Evolutionary conservation across 2,797 vertebrate species (phyloP).

Genomic region (Takifugu rubripes): DNA sequence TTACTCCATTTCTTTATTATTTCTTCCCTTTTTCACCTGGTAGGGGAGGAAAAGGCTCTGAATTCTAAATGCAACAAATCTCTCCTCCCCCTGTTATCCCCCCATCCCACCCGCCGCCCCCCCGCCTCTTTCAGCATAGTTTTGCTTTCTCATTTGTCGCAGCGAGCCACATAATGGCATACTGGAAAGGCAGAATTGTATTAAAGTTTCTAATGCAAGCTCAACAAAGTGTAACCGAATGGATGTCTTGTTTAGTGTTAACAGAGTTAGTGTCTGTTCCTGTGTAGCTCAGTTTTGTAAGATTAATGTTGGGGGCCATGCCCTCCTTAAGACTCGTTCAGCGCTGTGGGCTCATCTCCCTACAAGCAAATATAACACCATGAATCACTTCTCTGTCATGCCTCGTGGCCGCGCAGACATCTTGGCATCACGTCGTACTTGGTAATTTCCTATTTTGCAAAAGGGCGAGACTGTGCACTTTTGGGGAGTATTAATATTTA

Average conservation of each 20-base stretch:
- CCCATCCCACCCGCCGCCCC: slow-evolving; percentile 12
- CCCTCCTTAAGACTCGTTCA: slow-evolving; percentile 68
- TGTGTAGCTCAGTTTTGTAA: slow-evolving; percentile 46
- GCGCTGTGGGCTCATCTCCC: slow-evolving; percentile 64
- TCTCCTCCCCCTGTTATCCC: slow-evolving; percentile 12
- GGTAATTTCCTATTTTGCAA: slow-evolving; percentile 49
- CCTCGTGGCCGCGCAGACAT: slow-evolving; percentile 25
- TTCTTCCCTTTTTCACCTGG: slow-evolving; percentile 35
- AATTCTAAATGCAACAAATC: slow-evolving; percentile 32
- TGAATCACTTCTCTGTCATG: slow-evolving; percentile 60
- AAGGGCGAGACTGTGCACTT: slow-evolving; percentile 9
- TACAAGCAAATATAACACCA: slow-evolving; percentile 59
- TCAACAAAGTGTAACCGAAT: slow-evolving; percentile 48
- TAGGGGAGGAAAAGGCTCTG: slow-evolving; percentile 21
- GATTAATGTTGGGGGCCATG: slow-evolving; percentile 67
- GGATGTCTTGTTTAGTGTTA: slow-evolving; percentile 68
- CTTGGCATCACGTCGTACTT: slow-evolving; percentile 40
- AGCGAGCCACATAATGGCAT: slow-evolving; percentile 28
- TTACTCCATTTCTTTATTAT: slow-evolving; percentile 30
- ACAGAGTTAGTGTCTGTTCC: slow-evolving; percentile 63
- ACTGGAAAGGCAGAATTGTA: slow-evolving; percentile 48
- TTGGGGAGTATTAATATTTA: too few relatives aligned
- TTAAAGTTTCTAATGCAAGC: slow-evolving; percentile 44
- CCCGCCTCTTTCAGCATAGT: slow-evolving; percentile 10
- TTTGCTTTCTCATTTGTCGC: slow-evolving; percentile 34